A percentile compares a stretch with the other conserved stretches of the same genome.
Evolutionary conservation across 2,113 vertebrate genomes (phyloP).

Genomic region (Anguilla japonica): DNA sequence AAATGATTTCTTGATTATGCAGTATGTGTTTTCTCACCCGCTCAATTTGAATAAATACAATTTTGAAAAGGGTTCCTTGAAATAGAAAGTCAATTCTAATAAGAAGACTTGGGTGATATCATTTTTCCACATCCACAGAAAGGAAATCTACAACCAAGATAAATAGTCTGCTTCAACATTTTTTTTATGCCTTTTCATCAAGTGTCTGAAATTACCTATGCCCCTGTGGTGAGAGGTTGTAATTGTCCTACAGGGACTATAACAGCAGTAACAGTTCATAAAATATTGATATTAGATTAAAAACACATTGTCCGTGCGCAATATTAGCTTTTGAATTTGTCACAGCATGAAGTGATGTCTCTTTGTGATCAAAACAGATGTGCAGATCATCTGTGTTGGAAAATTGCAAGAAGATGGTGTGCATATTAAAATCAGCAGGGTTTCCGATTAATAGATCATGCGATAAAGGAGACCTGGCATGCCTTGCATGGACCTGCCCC

Average conservation of each 20-base stretch:
- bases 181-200: neutral
- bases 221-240: neutral
- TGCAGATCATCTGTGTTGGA: neutral
- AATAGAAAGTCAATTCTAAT: neutral
- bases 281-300: neutral
- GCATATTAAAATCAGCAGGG: slow-evolving; percentile 9
- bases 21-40: neutral
- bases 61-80: neutral
- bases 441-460: neutral
- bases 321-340: slow-evolving; percentile 4
- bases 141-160: neutral
- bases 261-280: neutral
- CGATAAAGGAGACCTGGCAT: neutral
- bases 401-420: neutral
- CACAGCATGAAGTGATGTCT: neutral
- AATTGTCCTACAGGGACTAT: neutral
- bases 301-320: neutral
- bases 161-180: neutral
- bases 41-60: neutral
- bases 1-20: neutral
- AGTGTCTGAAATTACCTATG: neutral
- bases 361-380: neutral
- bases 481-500: neutral
- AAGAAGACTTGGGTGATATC: neutral
- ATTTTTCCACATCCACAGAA: neutral